Evolutionary conservation across 2,888 invertebrate species (phyloP), one percentile per base, ranked within the genome.

Genomic region (Morpho helenor): DNA sequence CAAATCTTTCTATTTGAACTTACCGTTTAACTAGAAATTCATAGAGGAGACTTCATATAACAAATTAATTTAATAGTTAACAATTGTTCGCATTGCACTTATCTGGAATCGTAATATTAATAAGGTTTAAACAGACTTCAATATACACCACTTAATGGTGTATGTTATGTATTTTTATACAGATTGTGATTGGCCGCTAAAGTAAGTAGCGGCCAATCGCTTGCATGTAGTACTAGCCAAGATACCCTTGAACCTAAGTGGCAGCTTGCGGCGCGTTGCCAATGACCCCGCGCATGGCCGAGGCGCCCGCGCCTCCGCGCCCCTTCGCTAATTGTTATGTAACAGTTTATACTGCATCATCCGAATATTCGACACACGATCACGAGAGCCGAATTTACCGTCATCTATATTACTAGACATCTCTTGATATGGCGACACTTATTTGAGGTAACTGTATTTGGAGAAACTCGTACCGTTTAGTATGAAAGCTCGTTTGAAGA

Each of bases 271-370:
- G 59, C 91, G 88, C 87, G 81, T 91, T 89, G 91, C 90, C 91
- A 91, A 91, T 92, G 93, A 92, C 92, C 92, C 90, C 90, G 86
- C 84, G 84, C 86, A 84, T 91, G 91, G 92, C 91, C 92, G 92
- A 75, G 69, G 65, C 68, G 61, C 61, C 63, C 61, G 56, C 64
- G 58, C 59, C 54, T 59, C 31, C 68, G 66, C 69, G 76, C 73
- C 75, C 75, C 70, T 74, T 78, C 74, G 83, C 85, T 87, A 87
- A 88, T 87, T 87, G 84, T 88, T 88, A 87, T 84, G 86, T 89
- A 88, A 89, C 83, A 80, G 78, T 77, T 78, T 78, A 73, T 81
- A 79, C 71, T 77, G 73, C 73, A 74, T 72, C 74, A 76, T 74
- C 75, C 69, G 68, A 76, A 80, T 79, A 78, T 79, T 74, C 69